Evolutionary conservation across 2,113 vertebrate species (phyloP).

Genomic region (Rhineura floridana): DNA sequence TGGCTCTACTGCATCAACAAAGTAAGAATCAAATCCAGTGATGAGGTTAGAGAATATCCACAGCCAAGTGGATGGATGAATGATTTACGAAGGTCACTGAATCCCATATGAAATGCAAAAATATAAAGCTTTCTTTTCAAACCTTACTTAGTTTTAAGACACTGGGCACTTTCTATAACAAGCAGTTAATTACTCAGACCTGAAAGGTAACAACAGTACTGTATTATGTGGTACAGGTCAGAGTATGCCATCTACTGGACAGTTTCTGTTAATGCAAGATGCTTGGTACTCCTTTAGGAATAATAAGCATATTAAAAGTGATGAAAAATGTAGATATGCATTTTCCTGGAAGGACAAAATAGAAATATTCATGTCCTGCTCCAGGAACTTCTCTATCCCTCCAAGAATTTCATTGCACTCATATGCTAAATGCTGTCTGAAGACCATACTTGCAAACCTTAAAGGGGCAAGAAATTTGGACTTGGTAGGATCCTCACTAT

Average conservation of each 20-base stretch:
- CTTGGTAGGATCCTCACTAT: background rate
- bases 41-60: conserved; percentile 27
- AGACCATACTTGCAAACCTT: background rate
- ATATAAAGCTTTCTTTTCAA: background rate
- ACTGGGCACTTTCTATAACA: background rate
- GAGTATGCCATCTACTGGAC: conserved; percentile 53
- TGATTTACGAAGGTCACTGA: conserved; percentile 45
- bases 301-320: background rate
- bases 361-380: background rate
- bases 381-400: too few species aligned
- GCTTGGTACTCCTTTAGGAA: background rate
- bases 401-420: background rate
- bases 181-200: background rate
- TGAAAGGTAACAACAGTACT: background rate
- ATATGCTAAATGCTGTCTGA: background rate
- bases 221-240: background rate
- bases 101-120: conserved; percentile 52
- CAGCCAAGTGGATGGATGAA: conserved; percentile 35
- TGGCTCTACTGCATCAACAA: conserved; percentile 33
- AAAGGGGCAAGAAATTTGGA: background rate
- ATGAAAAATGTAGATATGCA: background rate
- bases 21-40: conserved; percentile 28
- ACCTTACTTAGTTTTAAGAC: conserved; percentile 22
- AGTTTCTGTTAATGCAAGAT: background rate
- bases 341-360: background rate